These are phyloP conservation scores for Procavia capensis DNA, from an alignment of 2,113 vertebrate species.

Conservation along the genomic window DNA sequence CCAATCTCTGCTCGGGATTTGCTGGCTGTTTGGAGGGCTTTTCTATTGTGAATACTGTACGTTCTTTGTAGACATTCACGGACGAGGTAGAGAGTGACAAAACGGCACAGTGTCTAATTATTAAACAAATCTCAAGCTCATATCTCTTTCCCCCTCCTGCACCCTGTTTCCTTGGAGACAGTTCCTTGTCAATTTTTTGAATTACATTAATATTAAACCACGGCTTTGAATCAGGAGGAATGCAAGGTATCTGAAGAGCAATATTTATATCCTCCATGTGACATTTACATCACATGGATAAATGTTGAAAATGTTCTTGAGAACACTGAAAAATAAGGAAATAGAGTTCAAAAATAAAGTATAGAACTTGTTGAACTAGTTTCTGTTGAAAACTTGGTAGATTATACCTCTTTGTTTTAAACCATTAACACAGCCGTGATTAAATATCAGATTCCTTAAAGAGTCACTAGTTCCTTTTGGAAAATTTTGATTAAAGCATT, in stretches of 20 bases:
- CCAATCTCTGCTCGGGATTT: neutral
- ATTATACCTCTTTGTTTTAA: constrained; percentile 85
- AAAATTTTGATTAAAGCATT: constrained; percentile 69
- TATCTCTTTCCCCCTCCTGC: constrained; percentile 23
- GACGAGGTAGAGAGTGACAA: neutral
- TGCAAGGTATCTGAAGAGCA: constrained; percentile 64
- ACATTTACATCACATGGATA: constrained; percentile 66
- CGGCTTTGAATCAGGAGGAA: constrained; percentile 68
- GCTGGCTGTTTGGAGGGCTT: neutral
- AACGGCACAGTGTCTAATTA: constrained; percentile 55
- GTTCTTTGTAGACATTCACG: neutral
- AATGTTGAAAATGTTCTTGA: constrained; percentile 81
- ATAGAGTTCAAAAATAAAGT: constrained; percentile 83
- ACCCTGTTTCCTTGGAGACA: constrained; percentile 76
- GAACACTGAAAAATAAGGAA: constrained; percentile 83
- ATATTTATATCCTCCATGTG: constrained; percentile 75
- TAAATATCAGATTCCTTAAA: constrained; percentile 83
- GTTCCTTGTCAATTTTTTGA: constrained; percentile 77
- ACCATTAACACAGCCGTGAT: constrained; percentile 66
- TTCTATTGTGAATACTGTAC: neutral
- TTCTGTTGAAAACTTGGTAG: constrained; percentile 82
- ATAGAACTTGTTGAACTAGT: constrained; percentile 81
- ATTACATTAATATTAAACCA: constrained; percentile 80
- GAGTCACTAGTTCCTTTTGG: constrained; percentile 60
- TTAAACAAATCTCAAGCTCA: constrained; percentile 64